These are phyloP conservation scores for Beaufortia kweichowensis DNA, from an alignment of 2,113 vertebrate genomes.

Conservation along the genomic window DNA sequence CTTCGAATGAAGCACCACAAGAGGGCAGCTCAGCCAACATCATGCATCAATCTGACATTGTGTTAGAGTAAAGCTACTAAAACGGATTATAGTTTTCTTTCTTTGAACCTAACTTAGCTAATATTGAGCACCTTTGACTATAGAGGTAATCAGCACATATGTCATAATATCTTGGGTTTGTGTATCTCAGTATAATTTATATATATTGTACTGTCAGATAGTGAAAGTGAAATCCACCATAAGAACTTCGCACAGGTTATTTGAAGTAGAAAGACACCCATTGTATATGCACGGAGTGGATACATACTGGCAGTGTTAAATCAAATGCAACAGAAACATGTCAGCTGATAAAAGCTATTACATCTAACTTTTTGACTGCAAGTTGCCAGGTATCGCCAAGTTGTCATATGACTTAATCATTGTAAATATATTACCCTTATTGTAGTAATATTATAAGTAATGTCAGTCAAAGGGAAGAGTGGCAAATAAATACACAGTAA, in stretches of 20 bases:
- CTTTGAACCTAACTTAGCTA: background rate
- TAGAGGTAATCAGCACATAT: background rate
- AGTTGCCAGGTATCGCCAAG: background rate
- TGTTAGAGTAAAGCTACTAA: too few species aligned
- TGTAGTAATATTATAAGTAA: constrained; percentile 2
- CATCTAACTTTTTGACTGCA: background rate
- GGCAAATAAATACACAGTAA: too few species aligned
- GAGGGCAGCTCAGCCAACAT: background rate
- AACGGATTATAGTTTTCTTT: too few species aligned
- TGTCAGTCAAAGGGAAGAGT: constrained; percentile 23
- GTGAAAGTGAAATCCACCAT: constrained; percentile 7
- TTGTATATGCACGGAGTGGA: constrained; percentile 12
- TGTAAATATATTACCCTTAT: background rate
- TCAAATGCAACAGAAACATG: background rate
- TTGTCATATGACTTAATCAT: background rate
- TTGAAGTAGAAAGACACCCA: constrained; percentile 13
- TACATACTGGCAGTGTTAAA: too few species aligned
- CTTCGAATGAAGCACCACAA: background rate
- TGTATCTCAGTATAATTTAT: background rate
- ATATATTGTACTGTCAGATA: background rate
- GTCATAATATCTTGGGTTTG: background rate
- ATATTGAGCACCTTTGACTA: too few species aligned
- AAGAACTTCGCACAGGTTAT: background rate
- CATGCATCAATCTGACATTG: background rate
- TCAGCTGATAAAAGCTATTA: background rate